These are phyloP conservation scores for Spheniscus humboldti DNA, from an alignment of 2,797 vertebrate genomes.

Conservation along the genomic window DNA sequence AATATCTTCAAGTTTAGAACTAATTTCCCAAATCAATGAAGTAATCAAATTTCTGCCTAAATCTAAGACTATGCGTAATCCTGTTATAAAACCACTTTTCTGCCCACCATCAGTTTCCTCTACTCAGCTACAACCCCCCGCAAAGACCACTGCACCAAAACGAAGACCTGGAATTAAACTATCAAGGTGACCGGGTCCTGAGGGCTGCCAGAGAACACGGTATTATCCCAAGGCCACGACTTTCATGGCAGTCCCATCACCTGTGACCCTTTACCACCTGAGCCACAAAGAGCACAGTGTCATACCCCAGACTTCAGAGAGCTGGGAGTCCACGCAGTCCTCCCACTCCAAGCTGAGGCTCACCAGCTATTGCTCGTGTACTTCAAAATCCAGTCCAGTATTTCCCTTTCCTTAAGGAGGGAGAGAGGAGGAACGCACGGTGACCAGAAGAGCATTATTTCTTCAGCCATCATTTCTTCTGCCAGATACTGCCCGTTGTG, in stretches of 20 bases:
- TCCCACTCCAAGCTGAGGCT: background rate
- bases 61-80: background rate
- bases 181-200: fast-evolving
- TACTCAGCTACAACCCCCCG: background rate
- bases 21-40: background rate
- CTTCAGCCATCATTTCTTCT: background rate
- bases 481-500: background rate
- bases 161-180: background rate
- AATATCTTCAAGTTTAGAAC: background rate
- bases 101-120: background rate
- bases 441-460: background rate
- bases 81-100: background rate
- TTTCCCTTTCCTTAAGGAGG: background rate
- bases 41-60: background rate
- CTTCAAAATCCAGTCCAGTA: background rate
- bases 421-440: background rate
- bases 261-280: background rate
- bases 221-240: background rate
- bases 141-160: background rate
- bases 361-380: background rate
- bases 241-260: background rate
- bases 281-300: background rate
- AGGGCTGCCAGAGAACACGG: background rate
- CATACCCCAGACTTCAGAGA: background rate
- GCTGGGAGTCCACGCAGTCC: fast-evolving